Base-by-base conservation (phyloP, 2,113 vertebrate genomes). In the Pseudopodoces humilis region DNA sequence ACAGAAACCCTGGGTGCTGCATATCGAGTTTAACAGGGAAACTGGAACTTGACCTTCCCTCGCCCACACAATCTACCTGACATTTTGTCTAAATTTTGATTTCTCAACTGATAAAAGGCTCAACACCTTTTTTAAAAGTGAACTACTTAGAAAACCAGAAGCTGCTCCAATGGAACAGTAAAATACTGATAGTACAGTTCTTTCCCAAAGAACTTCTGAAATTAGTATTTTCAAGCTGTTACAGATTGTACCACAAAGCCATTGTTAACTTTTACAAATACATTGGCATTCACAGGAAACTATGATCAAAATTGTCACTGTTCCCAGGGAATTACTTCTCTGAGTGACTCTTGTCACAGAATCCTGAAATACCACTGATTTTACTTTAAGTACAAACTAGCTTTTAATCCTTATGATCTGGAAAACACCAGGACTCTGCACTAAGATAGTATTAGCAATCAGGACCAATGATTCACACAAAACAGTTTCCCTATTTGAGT, bases 391-490 rank as follows among this genome's bases (percentile, higher is more conserved):
- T 70, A 86, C 64, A 90, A 94, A 89, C 35, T n/a, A 81, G n/a
- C 30, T 69, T 94, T 88, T 91, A 92, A 88, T 81, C 67, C n/a
- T 85, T 59, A 47, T 28, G 60, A 68, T 72, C 86, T 88, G 75
- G 52, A 86, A 50, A 94, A 79, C n/a, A 71, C 33, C 58, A 47
- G 55, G 56, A 53, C 33, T 88, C 37, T 43, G 24, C 50, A 27
- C 50, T 78, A 75, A 94, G 79, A 77, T 5, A 90, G 59, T 20
- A 87, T 90, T 86, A 88, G 46, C 67, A 74, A 41, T 79, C 25
- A 72, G 68, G 41, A 92, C 37, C n/a, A 59, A 64, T 0, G 2
- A 67, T 86, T 90, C 68, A 68, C 13, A 31, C 21, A 76, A 59
- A 80, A 71, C 53, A 56, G 43, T 33, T 65, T 10, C 24, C 17